These are phyloP conservation scores for Microchirus variegatus DNA, from an alignment of 2,797 vertebrate genomes.

Conservation along the genomic window DNA sequence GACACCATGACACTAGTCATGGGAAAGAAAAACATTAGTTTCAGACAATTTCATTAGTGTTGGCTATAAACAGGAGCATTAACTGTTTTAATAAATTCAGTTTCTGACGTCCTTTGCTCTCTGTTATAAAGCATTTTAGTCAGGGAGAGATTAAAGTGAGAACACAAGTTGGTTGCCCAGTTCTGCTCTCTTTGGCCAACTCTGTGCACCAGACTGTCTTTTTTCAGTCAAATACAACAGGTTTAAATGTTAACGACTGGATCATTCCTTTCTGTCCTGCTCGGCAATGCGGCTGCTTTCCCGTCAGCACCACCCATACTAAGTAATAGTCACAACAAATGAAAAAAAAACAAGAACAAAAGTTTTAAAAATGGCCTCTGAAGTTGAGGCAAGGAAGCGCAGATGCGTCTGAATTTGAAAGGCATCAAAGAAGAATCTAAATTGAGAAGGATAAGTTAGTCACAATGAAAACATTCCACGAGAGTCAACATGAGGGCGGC, in stretches of 20 bases:
- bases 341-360: constrained; percentile 26
- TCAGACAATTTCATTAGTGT: no score
- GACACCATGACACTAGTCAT: no score
- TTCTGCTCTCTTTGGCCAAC: constrained; percentile 21
- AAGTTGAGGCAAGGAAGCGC: constrained; percentile 36
- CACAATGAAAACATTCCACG: constrained; percentile 55
- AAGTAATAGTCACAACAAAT: constrained; percentile 57
- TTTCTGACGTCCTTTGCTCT: no score
- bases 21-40: no score
- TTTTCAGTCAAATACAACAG: constrained; percentile 51
- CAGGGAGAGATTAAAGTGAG: no score
- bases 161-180: no score
- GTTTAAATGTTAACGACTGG: constrained; percentile 56
- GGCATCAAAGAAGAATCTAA: constrained; percentile 51
- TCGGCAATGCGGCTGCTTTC: constrained; percentile 54
- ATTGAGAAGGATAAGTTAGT: constrained; percentile 57
- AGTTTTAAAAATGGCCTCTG: constrained; percentile 34
- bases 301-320: constrained; percentile 26
- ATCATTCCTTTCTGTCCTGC: constrained; percentile 58
- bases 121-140: no score
- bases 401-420: constrained; percentile 50
- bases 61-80: no score
- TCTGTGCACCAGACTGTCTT: constrained; percentile 6
- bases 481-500: constrained; percentile 47
- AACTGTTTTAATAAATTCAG: no score